A percentile compares a stretch with the other conserved stretches of the same genome.
phyloP scores from a whole-genome alignment of 23 tunicate genomes.

The Ciona savignyi region DNA sequence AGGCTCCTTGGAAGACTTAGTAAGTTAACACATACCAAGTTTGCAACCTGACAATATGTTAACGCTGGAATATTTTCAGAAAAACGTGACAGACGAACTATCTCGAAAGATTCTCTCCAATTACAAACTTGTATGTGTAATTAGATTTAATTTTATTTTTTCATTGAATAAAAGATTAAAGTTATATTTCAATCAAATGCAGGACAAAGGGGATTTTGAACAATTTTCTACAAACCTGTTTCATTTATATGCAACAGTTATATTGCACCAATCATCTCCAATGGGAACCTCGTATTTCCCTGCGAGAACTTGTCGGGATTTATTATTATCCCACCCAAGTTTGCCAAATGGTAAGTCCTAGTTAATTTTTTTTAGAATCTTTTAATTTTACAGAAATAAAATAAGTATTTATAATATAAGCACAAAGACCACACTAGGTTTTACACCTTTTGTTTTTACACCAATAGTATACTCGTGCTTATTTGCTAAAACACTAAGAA shows the following conservation, averaged over 20 bases:
- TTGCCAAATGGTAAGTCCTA: slow-evolving; percentile 19
- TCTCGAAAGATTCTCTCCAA: neutral
- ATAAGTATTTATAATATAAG: too few relatives aligned
- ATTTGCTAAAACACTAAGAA: neutral
- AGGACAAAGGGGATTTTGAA: neutral
- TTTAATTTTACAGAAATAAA: too few relatives aligned
- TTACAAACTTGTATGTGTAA: neutral
- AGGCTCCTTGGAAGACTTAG: too few relatives aligned
- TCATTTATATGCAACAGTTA: neutral
- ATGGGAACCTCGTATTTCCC: slow-evolving; percentile 2
- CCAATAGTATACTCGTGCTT: neutral
- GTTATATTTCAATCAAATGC: neutral
- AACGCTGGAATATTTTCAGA: neutral
- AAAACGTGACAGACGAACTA: neutral
- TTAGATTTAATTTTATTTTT: too few relatives aligned
- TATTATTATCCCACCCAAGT: slow-evolving; percentile 4
- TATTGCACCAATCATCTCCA: neutral
- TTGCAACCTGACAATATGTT: too few relatives aligned
- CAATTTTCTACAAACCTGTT: neutral
- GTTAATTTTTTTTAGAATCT: neutral
- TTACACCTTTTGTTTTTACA: neutral
- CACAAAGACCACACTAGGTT: too few relatives aligned
- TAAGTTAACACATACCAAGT: too few relatives aligned
- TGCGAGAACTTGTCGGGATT: slow-evolving; percentile 34
- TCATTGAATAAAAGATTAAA: too few relatives aligned